A percentile compares a stretch with the other conserved stretches of the same genome.
Conservation (phyloP, 2,888 invertebrate species). For the Tanypteryx hageni region DNA sequence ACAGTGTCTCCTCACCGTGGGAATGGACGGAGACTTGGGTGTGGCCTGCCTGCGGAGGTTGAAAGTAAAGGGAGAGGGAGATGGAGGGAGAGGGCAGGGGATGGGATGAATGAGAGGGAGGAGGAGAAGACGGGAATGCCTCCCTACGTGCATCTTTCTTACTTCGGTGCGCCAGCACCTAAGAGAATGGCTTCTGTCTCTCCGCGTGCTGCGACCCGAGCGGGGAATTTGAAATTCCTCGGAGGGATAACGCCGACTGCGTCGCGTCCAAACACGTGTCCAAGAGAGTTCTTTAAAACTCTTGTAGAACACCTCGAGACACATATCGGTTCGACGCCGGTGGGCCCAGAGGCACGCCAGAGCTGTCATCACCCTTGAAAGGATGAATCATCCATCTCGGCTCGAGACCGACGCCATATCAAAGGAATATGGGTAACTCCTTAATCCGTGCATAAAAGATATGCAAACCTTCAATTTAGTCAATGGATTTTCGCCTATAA, state of each 20-base stretch:
- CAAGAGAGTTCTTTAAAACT: neutral
- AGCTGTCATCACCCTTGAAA: neutral
- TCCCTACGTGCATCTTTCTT: too few species aligned
- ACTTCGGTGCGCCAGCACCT: too few species aligned
- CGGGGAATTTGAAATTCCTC: slow-evolving; percentile 18
- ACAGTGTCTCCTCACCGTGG: slow-evolving; percentile 17
- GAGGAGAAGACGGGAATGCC: neutral
- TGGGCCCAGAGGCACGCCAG: neutral
- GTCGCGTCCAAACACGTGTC: neutral
- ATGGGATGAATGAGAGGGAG: neutral
- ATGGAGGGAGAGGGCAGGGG: neutral
- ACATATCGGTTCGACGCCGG: neutral
- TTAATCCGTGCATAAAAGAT: too few species aligned
- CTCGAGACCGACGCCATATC: too few species aligned
- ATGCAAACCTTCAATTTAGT: too few species aligned
- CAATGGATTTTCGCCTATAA: too few species aligned
- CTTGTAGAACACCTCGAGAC: neutral
- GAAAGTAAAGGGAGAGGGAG: neutral
- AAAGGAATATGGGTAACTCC: too few species aligned
- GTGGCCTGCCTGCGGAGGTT: neutral
- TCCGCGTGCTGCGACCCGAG: neutral
- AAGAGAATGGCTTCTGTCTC: neutral
- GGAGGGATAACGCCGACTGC: neutral
- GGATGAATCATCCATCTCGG: too few species aligned
- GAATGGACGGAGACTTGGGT: neutral